phyloP scores from a whole-genome alignment of 2,888 invertebrate genomes.

The Fabriciana adippe region DNA sequence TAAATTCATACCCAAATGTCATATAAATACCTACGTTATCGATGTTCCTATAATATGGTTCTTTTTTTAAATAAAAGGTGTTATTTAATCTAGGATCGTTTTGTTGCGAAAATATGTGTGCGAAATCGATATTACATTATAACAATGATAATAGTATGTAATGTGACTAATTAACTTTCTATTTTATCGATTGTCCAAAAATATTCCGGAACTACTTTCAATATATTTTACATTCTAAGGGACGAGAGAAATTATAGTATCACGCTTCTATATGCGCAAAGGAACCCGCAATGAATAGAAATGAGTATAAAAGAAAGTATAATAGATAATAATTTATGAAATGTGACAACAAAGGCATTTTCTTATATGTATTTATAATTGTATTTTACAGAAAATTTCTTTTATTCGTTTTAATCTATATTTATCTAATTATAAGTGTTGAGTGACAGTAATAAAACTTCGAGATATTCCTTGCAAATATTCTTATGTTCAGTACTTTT shows the following conservation, averaged over 20 bases:
- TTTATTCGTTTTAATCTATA: too few relatives aligned
- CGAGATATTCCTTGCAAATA: too few relatives aligned
- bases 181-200: constrained; percentile 72
- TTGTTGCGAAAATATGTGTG: too few relatives aligned
- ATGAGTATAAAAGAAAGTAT: constrained; percentile 69
- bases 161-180: constrained; percentile 64
- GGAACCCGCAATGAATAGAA: constrained; percentile 61
- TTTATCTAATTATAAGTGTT: too few relatives aligned
- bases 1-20: too few relatives aligned
- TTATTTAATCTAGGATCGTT: too few relatives aligned
- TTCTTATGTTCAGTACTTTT: too few relatives aligned
- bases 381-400: background rate
- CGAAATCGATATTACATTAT: constrained; percentile 1
- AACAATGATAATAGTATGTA: constrained; percentile 17
- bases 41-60: too few relatives aligned
- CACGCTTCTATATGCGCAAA: constrained; percentile 59
- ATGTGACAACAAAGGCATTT: constrained; percentile 40
- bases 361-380: constrained; percentile 21
- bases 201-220: constrained; percentile 77
- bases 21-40: too few relatives aligned
- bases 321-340: constrained; percentile 76
- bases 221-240: constrained; percentile 71
- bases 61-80: too few relatives aligned
- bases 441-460: too few relatives aligned
- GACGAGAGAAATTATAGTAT: constrained; percentile 78